These are phyloP conservation scores for Drosophila tropicalis DNA, from an alignment of 1,140 invertebrate species.

Conservation along the genomic window DNA sequence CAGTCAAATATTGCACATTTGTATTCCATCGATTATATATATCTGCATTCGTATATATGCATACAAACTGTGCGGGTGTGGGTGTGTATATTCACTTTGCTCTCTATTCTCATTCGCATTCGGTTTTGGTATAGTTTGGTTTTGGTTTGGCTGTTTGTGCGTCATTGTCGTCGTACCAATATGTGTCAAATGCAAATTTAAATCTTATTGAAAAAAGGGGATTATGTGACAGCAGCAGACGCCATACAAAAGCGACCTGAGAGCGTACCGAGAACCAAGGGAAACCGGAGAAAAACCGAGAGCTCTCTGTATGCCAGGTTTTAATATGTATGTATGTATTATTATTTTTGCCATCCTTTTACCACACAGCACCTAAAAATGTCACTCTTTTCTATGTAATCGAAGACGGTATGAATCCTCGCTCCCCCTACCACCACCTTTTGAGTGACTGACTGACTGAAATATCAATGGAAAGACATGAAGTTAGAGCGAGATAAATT, in stretches of 20 bases:
- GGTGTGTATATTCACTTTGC: constrained; percentile 20
- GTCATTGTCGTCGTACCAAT: constrained; percentile 72
- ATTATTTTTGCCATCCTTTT: constrained; percentile 27
- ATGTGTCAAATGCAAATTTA: constrained; percentile 82
- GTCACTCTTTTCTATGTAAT: constrained; percentile 51
- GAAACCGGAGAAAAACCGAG: not conserved
- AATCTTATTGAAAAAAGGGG: constrained; percentile 78
- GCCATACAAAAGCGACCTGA: constrained; percentile 31
- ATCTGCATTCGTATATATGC: constrained; percentile 26
- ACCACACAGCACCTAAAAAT: constrained; percentile 46
- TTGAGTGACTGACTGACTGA: constrained; percentile 49
- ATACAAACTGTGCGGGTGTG: constrained; percentile 15
- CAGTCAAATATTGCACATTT: constrained; percentile 42
- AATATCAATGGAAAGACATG: not conserved
- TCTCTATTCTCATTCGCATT: constrained; percentile 33
- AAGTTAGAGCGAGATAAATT: not conserved
- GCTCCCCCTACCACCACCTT: not conserved
- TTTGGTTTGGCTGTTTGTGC: constrained; percentile 32
- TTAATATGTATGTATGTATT: constrained; percentile 42
- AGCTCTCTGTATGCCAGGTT: constrained; percentile 22
- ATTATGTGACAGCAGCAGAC: constrained; percentile 78
- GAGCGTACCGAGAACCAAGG: not conserved
- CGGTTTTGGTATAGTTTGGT: constrained; percentile 33
- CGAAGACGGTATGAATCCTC: constrained; percentile 27
- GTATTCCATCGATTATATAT: constrained; percentile 27